Evolutionary conservation across 2,113 vertebrate genomes (phyloP).

Genomic region (Pterocles orientalis): DNA sequence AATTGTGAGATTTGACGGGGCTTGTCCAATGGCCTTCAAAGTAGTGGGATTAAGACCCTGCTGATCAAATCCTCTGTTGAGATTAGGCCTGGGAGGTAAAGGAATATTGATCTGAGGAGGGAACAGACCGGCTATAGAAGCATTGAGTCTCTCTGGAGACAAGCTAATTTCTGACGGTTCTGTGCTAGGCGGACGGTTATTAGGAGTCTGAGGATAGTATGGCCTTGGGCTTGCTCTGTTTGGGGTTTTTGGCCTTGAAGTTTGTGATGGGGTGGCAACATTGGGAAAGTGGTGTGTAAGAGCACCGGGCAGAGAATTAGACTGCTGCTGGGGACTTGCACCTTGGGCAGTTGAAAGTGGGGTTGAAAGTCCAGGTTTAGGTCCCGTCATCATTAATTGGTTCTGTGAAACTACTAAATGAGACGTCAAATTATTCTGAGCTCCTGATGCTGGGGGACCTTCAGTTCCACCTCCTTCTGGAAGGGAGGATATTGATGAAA

Average conservation of each 20-base stretch:
- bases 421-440: slow-evolving; percentile 83
- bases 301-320: slow-evolving; percentile 81
- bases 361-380: slow-evolving; percentile 83
- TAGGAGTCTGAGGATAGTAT: slow-evolving; percentile 94
- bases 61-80: slow-evolving; percentile 96
- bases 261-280: slow-evolving; percentile 89
- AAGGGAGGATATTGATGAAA: slow-evolving; percentile 66
- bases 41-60: slow-evolving; percentile 98
- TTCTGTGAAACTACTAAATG: slow-evolving; percentile 89
- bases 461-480: slow-evolving; percentile 76
- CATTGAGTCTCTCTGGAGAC: slow-evolving; percentile 96
- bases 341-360: slow-evolving; percentile 85
- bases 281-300: slow-evolving; percentile 90
- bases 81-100: slow-evolving; percentile 90
- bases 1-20: slow-evolving; percentile 85
- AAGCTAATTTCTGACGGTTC: slow-evolving; percentile 98
- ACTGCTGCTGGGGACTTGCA: slow-evolving; percentile 89
- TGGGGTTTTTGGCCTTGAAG: slow-evolving; percentile 95
- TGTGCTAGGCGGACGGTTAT: slow-evolving; percentile 96
- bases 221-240: slow-evolving; percentile 96
- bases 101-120: slow-evolving; percentile 99
- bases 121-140: slow-evolving; percentile 97
- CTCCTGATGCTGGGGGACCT: slow-evolving; percentile 67
- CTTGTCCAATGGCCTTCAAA: slow-evolving; percentile 97
- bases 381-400: slow-evolving; percentile 84